Base-by-base conservation (phyloP, 2,888 invertebrate genomes). In the Acronicta alni region DNA sequence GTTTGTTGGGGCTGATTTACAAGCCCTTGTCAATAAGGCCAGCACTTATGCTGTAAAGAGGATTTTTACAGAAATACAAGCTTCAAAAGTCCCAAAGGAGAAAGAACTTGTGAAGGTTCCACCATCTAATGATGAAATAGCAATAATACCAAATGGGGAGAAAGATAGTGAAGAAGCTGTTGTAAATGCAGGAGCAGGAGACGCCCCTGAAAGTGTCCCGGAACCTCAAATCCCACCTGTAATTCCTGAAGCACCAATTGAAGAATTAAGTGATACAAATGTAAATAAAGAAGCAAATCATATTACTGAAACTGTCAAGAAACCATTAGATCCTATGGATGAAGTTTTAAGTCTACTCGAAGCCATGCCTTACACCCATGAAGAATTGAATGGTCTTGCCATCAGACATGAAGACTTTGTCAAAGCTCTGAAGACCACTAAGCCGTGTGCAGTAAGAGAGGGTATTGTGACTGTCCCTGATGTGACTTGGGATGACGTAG, bases 381-480 rank as follows among this genome's bases (percentile, higher is more conserved):
- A 96, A 53, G 95, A 97, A 72, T 91, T 98, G 48, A 83, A 94
- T 0, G 95, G 95, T 43, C 92, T 98, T 51, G 96, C 93, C 60
- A 96, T 98, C 15, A 96, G 96, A 41, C 95, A 97, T 81, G 95
- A 95, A 6, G 98, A 99, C 85, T 98, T 98, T 79, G 84, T 96
- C 55, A 95, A 94, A 75, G 98, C 98, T 5, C 89, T 98, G 23
- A 97, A 97, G 85, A 94, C 96, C 55, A 97, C 98, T 7, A 98
- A 98, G 86, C 99, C 99, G 0, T 98, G 98, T 49, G 97, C 99
- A 0, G 99, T 99, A 81, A 95, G 99, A 74, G 99, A 99, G 94
- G 99, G 99, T 48, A 99, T 99, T 90, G 98, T 98, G 2, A 99
- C 99, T 0, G 98, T 99, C 14, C 99, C 99, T 2, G 98, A 99